phyloP scores from a whole-genome alignment of 92 coral and sea anemone species.

The Palythoa grandis region DNA sequence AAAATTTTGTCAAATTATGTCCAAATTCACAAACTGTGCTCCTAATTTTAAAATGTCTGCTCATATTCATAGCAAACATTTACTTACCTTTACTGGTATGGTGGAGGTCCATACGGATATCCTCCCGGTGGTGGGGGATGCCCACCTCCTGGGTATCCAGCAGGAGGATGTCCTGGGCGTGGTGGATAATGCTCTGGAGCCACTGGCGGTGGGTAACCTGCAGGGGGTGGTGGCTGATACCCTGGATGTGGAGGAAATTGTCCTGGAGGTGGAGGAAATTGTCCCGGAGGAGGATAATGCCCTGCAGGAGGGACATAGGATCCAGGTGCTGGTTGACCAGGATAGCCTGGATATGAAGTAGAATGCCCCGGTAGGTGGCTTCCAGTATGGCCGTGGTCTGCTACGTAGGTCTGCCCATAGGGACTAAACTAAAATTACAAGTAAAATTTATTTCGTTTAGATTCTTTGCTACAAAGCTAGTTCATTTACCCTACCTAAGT shows the following conservation, averaged over 20 bases:
- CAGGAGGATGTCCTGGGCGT: conserved; percentile 46
- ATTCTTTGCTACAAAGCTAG: too few species aligned
- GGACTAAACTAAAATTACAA: conserved; percentile 61
- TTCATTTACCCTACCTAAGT: too few species aligned
- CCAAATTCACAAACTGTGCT: too few species aligned
- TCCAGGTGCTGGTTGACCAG: conserved; percentile 41
- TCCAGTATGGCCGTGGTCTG: conserved; percentile 56
- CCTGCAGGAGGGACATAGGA: conserved; percentile 27
- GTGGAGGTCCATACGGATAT: conserved; percentile 46
- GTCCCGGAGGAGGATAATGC: conserved; percentile 28
- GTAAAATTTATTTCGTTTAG: background rate
- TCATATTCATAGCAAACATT: too few species aligned
- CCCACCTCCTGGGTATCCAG: conserved; percentile 34
- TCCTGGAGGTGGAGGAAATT: conserved; percentile 44
- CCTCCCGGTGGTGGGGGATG: conserved; percentile 49
- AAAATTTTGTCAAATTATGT: too few species aligned
- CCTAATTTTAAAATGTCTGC: too few species aligned
- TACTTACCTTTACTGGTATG: conserved; percentile 38
- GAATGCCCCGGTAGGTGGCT: conserved; percentile 28
- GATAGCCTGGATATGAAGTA: conserved; percentile 5
- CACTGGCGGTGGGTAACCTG: conserved; percentile 45
- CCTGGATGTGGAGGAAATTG: conserved; percentile 39
- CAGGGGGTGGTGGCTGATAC: conserved; percentile 31
- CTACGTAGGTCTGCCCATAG: conserved; percentile 58
- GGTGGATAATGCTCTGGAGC: conserved; percentile 9